Conservation (phyloP, 2,113 vertebrate species). For the Microtus oregoni region DNA sequence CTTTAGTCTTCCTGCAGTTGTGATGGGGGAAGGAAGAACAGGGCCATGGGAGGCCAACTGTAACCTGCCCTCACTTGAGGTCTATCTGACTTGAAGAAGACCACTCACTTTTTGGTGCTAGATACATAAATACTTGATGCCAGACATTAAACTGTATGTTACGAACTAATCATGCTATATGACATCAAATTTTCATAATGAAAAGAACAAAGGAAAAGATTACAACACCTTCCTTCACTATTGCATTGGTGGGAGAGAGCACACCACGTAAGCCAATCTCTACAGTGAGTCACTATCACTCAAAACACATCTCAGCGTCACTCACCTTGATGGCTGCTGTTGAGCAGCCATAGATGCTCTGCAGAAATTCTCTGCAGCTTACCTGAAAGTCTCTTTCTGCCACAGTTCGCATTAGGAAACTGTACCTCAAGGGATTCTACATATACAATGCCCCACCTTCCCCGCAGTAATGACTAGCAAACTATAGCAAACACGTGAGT, state of each 20-base stretch:
- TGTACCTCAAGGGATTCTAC: constrained; percentile 65
- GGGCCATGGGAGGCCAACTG: background rate
- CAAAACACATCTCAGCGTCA: constrained; percentile 24
- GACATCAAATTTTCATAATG: constrained; percentile 24
- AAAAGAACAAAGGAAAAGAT: constrained; percentile 49
- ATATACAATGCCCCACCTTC: constrained; percentile 19
- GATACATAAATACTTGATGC: constrained; percentile 29
- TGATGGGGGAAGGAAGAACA: background rate
- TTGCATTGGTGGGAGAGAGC: background rate
- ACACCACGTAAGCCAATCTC: constrained; percentile 30
- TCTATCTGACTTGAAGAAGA: background rate
- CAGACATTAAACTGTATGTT: constrained; percentile 31
- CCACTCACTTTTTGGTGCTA: background rate
- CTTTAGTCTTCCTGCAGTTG: background rate
- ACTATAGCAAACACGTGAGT: constrained; percentile 34
- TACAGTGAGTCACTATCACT: background rate
- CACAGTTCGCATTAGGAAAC: constrained; percentile 59
- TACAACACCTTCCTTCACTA: background rate
- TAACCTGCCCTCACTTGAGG: background rate
- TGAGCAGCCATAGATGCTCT: constrained; percentile 24
- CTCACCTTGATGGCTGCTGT: constrained; percentile 60
- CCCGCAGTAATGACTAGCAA: constrained; percentile 56
- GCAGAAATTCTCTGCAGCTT: constrained; percentile 33
- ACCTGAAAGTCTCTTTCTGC: constrained; percentile 60
- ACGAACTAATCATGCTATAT: constrained; percentile 8